phyloP scores from a whole-genome alignment of 2,888 invertebrate genomes.

The Caenorhabditis doughertyi region DNA sequence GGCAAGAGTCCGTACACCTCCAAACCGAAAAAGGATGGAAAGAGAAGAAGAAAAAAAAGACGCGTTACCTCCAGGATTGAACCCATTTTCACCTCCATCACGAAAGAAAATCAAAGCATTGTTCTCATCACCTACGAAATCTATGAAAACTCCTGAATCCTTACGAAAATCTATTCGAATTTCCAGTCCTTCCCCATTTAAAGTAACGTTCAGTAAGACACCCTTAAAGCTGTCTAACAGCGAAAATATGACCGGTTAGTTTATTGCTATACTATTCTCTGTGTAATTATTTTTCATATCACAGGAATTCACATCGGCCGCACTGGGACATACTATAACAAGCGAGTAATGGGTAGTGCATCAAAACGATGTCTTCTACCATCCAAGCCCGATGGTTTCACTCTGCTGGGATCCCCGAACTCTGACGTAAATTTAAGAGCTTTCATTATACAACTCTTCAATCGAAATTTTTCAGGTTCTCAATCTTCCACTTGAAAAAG shows the following conservation, averaged over 20 bases:
- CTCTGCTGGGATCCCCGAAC: constrained; percentile 44
- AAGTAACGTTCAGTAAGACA: constrained; percentile 53
- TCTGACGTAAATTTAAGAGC: constrained; percentile 62
- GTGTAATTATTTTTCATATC: neutral
- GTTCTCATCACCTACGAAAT: constrained; percentile 33
- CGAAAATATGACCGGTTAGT: constrained; percentile 58
- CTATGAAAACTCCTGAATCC: constrained; percentile 49
- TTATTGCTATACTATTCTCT: neutral
- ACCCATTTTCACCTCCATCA: constrained; percentile 53
- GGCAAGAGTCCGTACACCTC: constrained; percentile 56
- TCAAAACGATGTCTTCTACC: constrained; percentile 45
- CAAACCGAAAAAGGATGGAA: constrained; percentile 42
- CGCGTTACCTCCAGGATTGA: constrained; percentile 7
- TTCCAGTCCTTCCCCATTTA: constrained; percentile 55
- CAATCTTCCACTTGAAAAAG: constrained; percentile 18
- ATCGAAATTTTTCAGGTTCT: constrained; percentile 56
- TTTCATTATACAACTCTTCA: too few relatives aligned
- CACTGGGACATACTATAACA: constrained; percentile 50
- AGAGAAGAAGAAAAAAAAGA: constrained; percentile 1
- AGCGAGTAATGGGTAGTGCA: constrained; percentile 31
- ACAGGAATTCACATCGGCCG: constrained; percentile 49
- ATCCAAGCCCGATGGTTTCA: constrained; percentile 45
- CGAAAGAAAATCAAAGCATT: constrained; percentile 11
- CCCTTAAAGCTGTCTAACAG: constrained; percentile 62
- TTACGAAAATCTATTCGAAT: constrained; percentile 35